Evolutionary conservation across 1,140 invertebrate genomes (phyloP).

Genomic region (Brachionus manjavacas): DNA sequence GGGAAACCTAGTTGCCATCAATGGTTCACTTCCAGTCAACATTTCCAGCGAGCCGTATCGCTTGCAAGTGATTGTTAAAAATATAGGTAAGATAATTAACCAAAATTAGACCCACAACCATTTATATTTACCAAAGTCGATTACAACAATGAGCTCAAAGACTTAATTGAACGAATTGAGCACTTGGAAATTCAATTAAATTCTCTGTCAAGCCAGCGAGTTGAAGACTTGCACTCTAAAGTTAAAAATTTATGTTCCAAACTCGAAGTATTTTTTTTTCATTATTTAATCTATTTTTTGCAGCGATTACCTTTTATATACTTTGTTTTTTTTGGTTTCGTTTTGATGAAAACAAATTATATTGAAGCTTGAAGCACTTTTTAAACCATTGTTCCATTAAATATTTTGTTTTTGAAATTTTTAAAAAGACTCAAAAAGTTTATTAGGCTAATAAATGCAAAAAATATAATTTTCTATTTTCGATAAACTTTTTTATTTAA

Average conservation of each 20-base stretch:
- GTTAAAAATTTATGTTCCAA: not conserved
- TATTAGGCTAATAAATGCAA: not conserved
- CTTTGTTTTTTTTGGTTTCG: not conserved
- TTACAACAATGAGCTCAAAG: constrained; percentile 12
- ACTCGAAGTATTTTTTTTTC: not conserved
- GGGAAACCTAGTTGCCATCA: constrained; percentile 34
- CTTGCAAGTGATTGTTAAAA: constrained; percentile 21
- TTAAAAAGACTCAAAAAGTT: not conserved
- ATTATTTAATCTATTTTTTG: not conserved
- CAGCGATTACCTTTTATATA: not conserved
- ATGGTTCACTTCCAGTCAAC: not conserved
- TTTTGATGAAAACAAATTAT: not conserved
- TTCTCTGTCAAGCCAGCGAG: not conserved
- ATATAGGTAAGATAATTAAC: not conserved
- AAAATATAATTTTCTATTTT: not conserved
- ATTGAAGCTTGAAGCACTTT: not conserved
- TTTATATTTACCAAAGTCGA: not conserved
- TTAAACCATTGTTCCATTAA: not conserved
- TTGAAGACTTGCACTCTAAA: not conserved
- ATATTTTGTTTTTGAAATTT: not conserved
- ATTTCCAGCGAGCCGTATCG: constrained; percentile 1
- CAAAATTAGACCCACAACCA: not conserved
- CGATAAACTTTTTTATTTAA: not conserved
- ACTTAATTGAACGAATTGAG: not conserved
- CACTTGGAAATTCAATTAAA: constrained; percentile 2